Base-by-base conservation (phyloP, 2,888 invertebrate genomes). In the Xylophagus ater region DNA sequence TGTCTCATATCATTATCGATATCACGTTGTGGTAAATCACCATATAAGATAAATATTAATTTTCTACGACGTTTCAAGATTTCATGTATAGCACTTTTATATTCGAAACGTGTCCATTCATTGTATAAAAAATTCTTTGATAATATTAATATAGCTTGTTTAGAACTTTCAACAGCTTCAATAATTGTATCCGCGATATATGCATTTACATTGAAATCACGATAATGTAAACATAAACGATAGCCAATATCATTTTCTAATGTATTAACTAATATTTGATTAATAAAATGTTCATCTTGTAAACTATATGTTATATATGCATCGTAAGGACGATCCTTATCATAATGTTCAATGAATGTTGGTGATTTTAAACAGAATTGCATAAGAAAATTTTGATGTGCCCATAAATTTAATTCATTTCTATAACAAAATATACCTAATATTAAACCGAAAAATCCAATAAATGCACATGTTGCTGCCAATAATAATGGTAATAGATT, bases 51-150 rank as follows among this genome's bases (percentile, higher is more conserved):
- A 58, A 94, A 82, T 54, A 97, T 85, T 55, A 93, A 75, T 62
- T 86, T 79, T 59, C 85, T 81, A 59, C 82, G 76, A 57, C 82
- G 75, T 68, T 86, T 85, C 51, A 92, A 73, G 55, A 89, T 83
- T 66, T 90, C 88, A 59, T 86, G 87, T 37, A 93, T 74, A 19
- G 92, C 92, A 53, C 86, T 84, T 69, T 90, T 89, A 65, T 94
- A 92, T 67, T 96, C 94, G 62, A 90, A 87, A 50, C 86, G 76
- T 53, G 85, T 81, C 94, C 94, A 96, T 68, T 94, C 93, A 65
- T 88, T 88, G 67, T 87, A 83, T 47, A 94, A 73, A 67, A 94
- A 96, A 68, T 88, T 87, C 63, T 86, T 85, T 13, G 92, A 90
- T 42, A 96, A 66, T 43, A 94, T 83, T 50, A 94, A 74, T 44